phyloP scores from a whole-genome alignment of 2,797 vertebrate genomes.

The Eulemur coronatus region DNA sequence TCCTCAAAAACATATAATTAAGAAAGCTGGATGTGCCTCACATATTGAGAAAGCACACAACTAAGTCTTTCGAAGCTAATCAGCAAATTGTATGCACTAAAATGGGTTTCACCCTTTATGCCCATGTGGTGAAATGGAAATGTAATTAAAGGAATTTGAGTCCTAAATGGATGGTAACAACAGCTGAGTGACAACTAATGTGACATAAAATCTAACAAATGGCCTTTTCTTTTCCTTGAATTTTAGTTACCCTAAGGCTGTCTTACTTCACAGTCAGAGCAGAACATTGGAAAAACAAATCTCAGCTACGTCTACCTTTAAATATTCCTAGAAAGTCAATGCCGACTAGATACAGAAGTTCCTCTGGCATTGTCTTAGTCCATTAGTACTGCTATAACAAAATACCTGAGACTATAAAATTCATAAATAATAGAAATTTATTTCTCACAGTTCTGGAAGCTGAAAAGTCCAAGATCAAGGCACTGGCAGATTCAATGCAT shows the following conservation, averaged over 20 bases:
- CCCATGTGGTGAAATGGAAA: conserved; percentile 5
- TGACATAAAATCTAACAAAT: conserved; percentile 41
- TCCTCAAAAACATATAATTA: neutral
- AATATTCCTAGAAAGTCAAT: neutral
- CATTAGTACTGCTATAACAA: neutral
- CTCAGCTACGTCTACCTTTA: neutral
- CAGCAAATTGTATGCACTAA: neutral
- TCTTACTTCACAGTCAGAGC: neutral
- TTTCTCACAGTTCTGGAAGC: neutral
- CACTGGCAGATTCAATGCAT: neutral
- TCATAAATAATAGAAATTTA: neutral
- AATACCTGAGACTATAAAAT: neutral
- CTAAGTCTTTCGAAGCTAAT: neutral
- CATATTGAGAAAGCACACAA: neutral
- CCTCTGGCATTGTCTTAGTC: neutral
- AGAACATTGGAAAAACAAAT: neutral
- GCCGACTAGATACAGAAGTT: neutral
- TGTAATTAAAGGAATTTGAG: conserved; percentile 49
- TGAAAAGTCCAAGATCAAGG: neutral
- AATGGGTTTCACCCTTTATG: neutral
- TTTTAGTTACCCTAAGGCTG: neutral
- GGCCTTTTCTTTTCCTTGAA: conserved; percentile 4
- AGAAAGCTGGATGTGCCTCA: neutral
- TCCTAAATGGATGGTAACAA: conserved; percentile 14
- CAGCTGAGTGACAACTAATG: conserved; percentile 4